A percentile compares a stretch with the other conserved stretches of the same genome.
Evolutionary conservation across 2,113 vertebrate species (phyloP).

Genomic region (Vanacampus margaritifer): DNA sequence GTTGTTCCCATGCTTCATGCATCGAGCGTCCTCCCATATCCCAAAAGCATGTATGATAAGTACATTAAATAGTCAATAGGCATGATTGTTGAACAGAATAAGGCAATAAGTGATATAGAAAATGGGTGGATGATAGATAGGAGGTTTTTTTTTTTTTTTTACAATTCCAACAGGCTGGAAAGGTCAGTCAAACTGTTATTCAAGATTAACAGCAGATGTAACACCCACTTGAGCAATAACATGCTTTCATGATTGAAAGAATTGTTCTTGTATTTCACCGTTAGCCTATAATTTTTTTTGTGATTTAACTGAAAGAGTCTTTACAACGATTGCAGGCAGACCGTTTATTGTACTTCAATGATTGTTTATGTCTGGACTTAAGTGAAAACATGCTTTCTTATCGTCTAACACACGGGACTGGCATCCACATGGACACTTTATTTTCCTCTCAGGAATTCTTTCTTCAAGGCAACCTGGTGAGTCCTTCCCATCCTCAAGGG

Average conservation of each 20-base stretch:
- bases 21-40: no score
- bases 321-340: not conserved
- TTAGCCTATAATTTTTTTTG: not conserved
- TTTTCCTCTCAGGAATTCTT: conserved; percentile 55
- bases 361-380: conserved; percentile 52
- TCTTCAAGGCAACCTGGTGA: conserved; percentile 20
- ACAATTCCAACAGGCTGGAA: not conserved
- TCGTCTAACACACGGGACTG: conserved; percentile 47
- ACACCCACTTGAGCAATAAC: not conserved
- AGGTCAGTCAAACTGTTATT: not conserved
- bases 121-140: not conserved
- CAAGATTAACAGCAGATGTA: conserved; percentile 7
- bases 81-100: not conserved
- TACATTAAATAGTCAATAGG: no score
- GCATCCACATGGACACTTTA: conserved; percentile 40
- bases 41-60: no score
- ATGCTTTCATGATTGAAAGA: not conserved
- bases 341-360: conserved; percentile 46
- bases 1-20: no score
- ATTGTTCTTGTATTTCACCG: conserved; percentile 13
- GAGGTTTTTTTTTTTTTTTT: not conserved
- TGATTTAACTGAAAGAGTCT: not conserved
- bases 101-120: not conserved
- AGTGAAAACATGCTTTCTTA: conserved; percentile 57
- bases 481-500: conserved; percentile 18